These are phyloP conservation scores for Cataglyphis albicans DNA, from an alignment of 2,888 invertebrate species.

Conservation along the genomic window DNA sequence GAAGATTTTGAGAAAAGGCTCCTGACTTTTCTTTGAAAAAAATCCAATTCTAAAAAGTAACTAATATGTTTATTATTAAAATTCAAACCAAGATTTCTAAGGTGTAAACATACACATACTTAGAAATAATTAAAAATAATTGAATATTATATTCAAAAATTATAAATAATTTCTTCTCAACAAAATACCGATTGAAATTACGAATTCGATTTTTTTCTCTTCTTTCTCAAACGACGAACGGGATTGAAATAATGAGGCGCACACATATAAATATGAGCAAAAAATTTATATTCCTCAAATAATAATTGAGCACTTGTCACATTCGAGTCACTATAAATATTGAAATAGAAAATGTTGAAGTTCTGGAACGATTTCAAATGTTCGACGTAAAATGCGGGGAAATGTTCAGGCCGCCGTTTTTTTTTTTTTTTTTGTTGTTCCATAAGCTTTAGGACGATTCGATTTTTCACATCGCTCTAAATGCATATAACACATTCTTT, in stretches of 20 bases:
- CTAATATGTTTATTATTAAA: neutral
- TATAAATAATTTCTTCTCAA: neutral
- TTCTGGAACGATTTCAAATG: constrained; percentile 15
- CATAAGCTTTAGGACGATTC: constrained; percentile 5
- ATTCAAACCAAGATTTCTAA: neutral
- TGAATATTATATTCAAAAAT: neutral
- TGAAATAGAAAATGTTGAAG: constrained; percentile 30
- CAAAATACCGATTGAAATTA: neutral
- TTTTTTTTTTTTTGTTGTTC: neutral
- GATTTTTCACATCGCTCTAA: neutral
- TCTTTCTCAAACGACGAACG: neutral
- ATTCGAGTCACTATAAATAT: constrained; percentile 37
- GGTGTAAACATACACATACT: neutral
- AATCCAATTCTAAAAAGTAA: neutral
- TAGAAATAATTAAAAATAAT: neutral
- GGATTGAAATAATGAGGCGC: neutral
- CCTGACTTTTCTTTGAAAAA: neutral
- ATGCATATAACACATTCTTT: neutral
- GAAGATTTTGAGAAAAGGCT: constrained; percentile 1
- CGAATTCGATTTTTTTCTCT: neutral
- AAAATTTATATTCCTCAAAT: constrained; percentile 46
- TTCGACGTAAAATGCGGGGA: neutral
- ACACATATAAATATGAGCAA: constrained; percentile 3
- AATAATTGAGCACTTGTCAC: constrained; percentile 39
- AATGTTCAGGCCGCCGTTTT: neutral